Percentiles rank a stretch among this genome's conserved stretches.
Evolutionary conservation across 1,140 invertebrate species (phyloP).

Genomic region (Orius insidiosus): DNA sequence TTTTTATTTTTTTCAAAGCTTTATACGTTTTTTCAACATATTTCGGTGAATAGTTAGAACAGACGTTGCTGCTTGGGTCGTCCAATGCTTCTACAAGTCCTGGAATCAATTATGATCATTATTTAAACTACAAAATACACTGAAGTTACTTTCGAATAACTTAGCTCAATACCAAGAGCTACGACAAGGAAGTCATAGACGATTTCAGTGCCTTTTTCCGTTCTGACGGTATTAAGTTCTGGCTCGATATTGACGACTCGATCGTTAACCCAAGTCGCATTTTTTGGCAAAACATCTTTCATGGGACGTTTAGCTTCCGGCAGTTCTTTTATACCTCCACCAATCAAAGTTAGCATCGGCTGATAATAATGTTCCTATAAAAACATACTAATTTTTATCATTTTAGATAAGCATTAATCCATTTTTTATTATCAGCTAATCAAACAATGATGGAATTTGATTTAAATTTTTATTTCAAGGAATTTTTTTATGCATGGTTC

Average conservation of each 20-base stretch:
- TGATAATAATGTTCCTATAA: constrained; percentile 85
- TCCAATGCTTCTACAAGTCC: constrained; percentile 63
- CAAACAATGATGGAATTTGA: too few species aligned
- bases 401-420: background rate
- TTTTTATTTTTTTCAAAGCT: constrained; percentile 48
- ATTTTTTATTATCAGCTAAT: background rate
- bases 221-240: constrained; percentile 47
- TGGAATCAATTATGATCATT: too few species aligned
- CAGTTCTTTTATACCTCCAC: constrained; percentile 67
- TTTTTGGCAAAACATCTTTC: constrained; percentile 52
- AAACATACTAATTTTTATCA: background rate
- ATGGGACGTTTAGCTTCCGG: constrained; percentile 42
- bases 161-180: constrained; percentile 61
- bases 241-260: constrained; percentile 54
- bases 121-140: too few species aligned
- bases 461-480: too few species aligned
- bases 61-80: constrained; percentile 48
- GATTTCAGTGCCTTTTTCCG: constrained; percentile 48
- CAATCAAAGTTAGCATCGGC: constrained; percentile 84
- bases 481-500: too few species aligned
- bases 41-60: constrained; percentile 73
- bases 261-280: constrained; percentile 66
- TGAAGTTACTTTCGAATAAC: constrained; percentile 64
- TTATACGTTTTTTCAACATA: constrained; percentile 67
- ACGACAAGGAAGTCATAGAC: constrained; percentile 70